Evolutionary conservation across 2,113 vertebrate species (phyloP).

Genomic region (Eira barbara): DNA sequence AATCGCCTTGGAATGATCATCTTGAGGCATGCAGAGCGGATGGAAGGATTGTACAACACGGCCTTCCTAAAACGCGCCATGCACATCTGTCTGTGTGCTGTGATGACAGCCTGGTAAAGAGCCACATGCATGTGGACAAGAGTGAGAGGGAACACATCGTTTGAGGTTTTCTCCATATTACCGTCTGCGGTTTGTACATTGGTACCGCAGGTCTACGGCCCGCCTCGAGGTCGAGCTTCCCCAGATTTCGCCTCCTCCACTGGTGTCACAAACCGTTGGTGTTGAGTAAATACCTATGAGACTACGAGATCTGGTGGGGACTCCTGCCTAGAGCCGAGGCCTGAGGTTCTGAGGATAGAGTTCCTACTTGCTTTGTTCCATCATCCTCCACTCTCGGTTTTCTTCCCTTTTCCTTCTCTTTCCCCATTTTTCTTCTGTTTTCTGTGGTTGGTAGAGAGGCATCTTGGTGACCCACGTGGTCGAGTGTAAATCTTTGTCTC

Average conservation of each 20-base stretch:
- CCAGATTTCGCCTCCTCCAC: background rate
- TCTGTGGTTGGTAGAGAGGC: background rate
- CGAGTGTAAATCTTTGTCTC: background rate
- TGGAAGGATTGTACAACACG: background rate
- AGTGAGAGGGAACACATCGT: background rate
- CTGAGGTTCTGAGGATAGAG: background rate
- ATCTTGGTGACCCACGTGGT: background rate
- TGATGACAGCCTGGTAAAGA: background rate
- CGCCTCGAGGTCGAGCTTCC: background rate
- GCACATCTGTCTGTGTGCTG: background rate
- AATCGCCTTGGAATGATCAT: background rate
- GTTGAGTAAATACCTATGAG: background rate
- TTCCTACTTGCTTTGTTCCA: background rate
- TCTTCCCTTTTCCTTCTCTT: background rate
- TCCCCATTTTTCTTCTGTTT: background rate
- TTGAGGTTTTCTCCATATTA: slow-evolving; percentile 13
- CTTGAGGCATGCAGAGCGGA: background rate
- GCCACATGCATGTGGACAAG: background rate
- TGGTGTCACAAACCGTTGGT: background rate
- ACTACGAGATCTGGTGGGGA: background rate
- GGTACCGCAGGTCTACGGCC: background rate
- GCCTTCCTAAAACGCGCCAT: background rate
- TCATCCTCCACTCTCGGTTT: background rate
- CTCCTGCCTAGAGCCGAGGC: background rate
- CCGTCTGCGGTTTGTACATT: background rate